phyloP scores from a whole-genome alignment of 2,797 vertebrate species.

The Threskiornis aethiopicus region DNA sequence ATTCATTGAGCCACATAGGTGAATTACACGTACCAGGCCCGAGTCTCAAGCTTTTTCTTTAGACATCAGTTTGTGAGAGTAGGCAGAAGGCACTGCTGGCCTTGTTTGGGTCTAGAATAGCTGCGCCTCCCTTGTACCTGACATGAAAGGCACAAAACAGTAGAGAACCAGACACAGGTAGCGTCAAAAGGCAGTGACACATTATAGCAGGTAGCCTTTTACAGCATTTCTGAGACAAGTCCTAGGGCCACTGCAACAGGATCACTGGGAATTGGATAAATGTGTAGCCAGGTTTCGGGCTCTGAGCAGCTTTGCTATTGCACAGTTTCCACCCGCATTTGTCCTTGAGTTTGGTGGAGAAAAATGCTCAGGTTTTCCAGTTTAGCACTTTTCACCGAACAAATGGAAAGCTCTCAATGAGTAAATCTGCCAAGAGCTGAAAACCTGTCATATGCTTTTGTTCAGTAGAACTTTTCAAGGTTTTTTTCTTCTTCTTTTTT shows the following conservation, averaged over 20 bases:
- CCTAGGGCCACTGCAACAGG: background rate
- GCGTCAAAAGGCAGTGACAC: background rate
- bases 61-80: background rate
- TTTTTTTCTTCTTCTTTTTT: background rate
- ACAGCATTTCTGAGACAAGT: background rate
- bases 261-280: background rate
- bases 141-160: accelerated
- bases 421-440: background rate
- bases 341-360: background rate
- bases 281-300: background rate
- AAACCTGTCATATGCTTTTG: background rate
- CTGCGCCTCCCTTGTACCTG: accelerated
- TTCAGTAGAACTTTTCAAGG: background rate
- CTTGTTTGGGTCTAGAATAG: background rate
- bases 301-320: background rate
- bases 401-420: background rate
- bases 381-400: background rate
- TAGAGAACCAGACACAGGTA: background rate
- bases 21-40: background rate
- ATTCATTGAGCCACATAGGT: background rate
- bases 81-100: background rate
- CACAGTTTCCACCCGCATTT: background rate
- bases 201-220: background rate
- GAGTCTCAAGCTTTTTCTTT: background rate
- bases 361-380: background rate